Base-by-base conservation (phyloP, 2,888 invertebrate species). In the Plebejus argus region DNA sequence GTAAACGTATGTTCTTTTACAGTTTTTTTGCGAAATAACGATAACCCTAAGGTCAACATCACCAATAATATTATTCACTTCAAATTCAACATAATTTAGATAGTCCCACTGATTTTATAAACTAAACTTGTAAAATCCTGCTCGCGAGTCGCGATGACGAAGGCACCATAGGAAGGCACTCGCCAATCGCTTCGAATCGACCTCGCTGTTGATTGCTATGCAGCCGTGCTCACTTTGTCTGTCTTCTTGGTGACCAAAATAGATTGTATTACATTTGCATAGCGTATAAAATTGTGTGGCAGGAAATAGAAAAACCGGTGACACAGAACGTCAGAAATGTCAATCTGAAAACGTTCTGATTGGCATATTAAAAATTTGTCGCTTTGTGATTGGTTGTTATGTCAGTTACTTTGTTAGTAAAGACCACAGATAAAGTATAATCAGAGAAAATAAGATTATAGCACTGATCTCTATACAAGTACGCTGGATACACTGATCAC, bases 31-130 rank as follows among this genome's bases (percentile, higher is more conserved):
- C 87, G 88, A 89, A 91, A 89, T 91, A 90, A 89, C 84, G 87
- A 86, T 85, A 90, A 88, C 85, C 90, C 88, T 91, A 89, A 89
- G 89, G 89, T 89, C 91, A 92, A 93, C 93, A 93, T 93, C 93
- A 93, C 93, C 93, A 92, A 91, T 87, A 90, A 82, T 91, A 89
- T 90, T 87, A 79, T 88, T 91, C 90, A 93, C 91, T 89, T 85
- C 84, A 84, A 88, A 88, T 86, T 87, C 85, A 89, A 89, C 89
- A 90, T 91, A 89, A 89, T 89, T 88, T 87, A 84, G 28, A 86
- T 81, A 86, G 87, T 87, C 82, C 84, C 85, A 81, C 82, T 78
- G 78, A 77, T 35, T 77, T 77, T 66, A 80, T 75, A 75, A 74
- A 78, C 78, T 78, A 78, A 78, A 79, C 76, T 77, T 53, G 77